These are phyloP conservation scores for Microctonus hyperodae DNA, from an alignment of 2,888 invertebrate genomes.

Conservation along the genomic window DNA sequence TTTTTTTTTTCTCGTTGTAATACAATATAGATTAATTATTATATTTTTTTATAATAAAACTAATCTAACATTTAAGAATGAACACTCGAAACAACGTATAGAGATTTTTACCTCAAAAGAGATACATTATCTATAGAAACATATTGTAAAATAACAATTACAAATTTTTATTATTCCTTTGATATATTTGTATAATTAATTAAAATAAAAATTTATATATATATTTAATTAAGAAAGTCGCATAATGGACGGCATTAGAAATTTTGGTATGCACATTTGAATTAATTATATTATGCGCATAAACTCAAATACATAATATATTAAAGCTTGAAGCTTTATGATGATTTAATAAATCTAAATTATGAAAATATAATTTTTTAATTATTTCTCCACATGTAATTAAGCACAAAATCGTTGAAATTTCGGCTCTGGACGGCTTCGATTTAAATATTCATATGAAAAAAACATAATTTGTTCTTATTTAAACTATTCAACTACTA, in stretches of 20 bases:
- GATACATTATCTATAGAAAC: background rate
- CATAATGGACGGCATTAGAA: background rate
- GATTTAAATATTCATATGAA: background rate
- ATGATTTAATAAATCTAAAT: background rate
- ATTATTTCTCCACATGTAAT: background rate
- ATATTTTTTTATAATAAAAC: background rate
- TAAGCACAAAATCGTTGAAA: background rate
- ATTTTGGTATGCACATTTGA: background rate
- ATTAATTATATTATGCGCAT: background rate
- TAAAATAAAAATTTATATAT: too few species aligned
- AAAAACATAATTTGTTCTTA: slow-evolving; percentile 14
- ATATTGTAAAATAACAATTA: background rate
- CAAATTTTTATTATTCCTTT: background rate
- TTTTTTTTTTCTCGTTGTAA: background rate
- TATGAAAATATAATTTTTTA: background rate
- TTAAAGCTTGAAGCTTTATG: background rate
- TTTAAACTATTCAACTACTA: slow-evolving; percentile 21
- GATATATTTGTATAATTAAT: background rate
- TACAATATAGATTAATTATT: background rate
- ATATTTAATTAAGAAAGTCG: background rate
- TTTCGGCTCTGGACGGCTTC: background rate
- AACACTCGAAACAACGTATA: slow-evolving; percentile 5
- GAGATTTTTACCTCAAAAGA: background rate
- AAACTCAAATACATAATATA: background rate
- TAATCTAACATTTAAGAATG: background rate